Evolutionary conservation across 2,797 vertebrate species (phyloP).

Genomic region (Cirrhinus molitorella): DNA sequence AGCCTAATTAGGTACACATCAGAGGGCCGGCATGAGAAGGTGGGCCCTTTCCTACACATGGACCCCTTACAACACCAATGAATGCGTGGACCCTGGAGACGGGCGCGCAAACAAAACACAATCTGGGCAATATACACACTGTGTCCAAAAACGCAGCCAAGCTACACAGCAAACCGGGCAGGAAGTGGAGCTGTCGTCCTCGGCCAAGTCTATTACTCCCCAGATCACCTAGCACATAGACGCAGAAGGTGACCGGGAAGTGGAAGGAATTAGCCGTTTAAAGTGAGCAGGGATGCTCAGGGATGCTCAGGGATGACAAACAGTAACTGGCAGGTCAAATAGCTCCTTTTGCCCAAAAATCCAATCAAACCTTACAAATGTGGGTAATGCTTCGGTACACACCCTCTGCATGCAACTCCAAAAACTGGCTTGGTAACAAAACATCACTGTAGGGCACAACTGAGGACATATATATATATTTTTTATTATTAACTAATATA

Average conservation of each 20-base stretch:
- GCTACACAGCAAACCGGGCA: constrained; percentile 55
- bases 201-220: constrained; percentile 60
- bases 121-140: constrained; percentile 68
- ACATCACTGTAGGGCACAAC: background rate
- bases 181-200: constrained; percentile 29
- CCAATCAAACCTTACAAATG: constrained; percentile 56
- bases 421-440: constrained; percentile 11
- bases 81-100: constrained; percentile 65
- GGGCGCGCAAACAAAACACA: constrained; percentile 71
- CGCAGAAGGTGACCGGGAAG: constrained; percentile 64
- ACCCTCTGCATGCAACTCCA: constrained; percentile 6
- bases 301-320: constrained; percentile 61
- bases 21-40: constrained; percentile 39
- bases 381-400: constrained; percentile 29
- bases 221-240: constrained; percentile 54
- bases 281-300: constrained; percentile 59
- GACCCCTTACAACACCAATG: constrained; percentile 57
- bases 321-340: constrained; percentile 60
- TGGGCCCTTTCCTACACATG: constrained; percentile 37
- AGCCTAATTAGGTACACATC: constrained; percentile 74
- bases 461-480: no score
- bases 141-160: constrained; percentile 54
- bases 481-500: no score
- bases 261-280: constrained; percentile 61
- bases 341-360: constrained; percentile 51